These are phyloP conservation scores for Strigamia maritima DNA, from an alignment of 2,888 invertebrate genomes.

Conservation along the genomic window DNA sequence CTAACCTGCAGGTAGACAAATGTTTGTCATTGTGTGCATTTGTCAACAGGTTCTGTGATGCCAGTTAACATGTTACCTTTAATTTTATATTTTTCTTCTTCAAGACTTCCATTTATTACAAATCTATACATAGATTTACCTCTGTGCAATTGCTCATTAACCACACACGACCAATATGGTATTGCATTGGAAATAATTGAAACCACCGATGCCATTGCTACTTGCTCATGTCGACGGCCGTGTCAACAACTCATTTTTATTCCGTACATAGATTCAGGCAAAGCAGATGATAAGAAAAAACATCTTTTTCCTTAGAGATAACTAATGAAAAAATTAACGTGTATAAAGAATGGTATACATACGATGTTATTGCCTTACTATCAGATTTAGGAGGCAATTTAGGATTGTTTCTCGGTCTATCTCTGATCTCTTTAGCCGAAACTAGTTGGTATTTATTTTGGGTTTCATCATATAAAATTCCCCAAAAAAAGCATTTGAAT, in stretches of 20 bases:
- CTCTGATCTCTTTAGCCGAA: not conserved
- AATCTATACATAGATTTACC: not conserved
- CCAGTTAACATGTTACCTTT: too few relatives aligned
- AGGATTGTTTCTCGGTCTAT: not conserved
- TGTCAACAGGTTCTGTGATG: too few relatives aligned
- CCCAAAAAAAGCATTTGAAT: not conserved
- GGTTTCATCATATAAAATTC: not conserved
- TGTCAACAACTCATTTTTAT: not conserved
- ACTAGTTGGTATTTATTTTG: not conserved
- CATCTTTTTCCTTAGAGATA: not conserved
- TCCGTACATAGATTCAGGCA: not conserved
- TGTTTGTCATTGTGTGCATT: not conserved
- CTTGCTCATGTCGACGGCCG: not conserved
- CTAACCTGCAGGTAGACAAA: not conserved
- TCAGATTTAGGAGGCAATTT: not conserved
- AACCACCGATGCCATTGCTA: not conserved
- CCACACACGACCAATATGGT: not conserved
- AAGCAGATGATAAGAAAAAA: not conserved
- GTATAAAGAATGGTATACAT: not conserved
- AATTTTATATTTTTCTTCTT: not conserved
- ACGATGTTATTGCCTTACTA: not conserved
- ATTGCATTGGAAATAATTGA: not conserved
- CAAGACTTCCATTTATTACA: not conserved
- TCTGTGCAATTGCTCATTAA: not conserved
- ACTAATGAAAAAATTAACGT: not conserved